Conservation (phyloP, 2,888 invertebrate species). For the Pandemis cinnamomeana region DNA sequence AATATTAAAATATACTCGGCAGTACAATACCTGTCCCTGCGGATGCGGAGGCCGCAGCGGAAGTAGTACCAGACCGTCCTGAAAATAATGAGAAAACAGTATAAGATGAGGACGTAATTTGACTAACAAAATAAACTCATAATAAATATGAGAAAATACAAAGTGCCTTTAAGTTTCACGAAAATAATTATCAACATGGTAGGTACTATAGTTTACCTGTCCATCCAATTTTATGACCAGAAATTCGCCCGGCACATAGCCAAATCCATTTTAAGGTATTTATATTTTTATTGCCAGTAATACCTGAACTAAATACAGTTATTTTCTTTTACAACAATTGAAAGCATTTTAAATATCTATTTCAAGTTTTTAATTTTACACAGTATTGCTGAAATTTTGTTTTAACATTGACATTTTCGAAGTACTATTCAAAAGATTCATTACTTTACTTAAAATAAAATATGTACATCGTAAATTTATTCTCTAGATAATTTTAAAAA, state of each 20-base stretch:
- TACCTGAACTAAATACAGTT: too few species aligned
- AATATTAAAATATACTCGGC: neutral
- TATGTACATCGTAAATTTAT: too few species aligned
- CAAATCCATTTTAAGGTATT: neutral
- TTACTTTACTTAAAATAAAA: too few species aligned
- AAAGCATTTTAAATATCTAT: too few species aligned
- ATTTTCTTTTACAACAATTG: too few species aligned
- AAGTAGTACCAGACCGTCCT: neutral
- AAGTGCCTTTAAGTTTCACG: neutral
- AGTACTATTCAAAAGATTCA: too few species aligned
- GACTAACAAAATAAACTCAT: neutral
- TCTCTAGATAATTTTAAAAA: too few species aligned
- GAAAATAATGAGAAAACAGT: neutral
- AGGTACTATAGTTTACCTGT: neutral
- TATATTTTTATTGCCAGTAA: too few species aligned
- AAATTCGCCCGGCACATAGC: neutral
- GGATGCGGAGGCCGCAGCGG: neutral
- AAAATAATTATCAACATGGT: neutral
- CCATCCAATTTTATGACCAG: neutral
- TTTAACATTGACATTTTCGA: too few species aligned
- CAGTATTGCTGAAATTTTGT: too few species aligned
- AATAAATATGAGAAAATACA: neutral
- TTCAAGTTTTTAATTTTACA: too few species aligned
- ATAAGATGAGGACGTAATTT: neutral
- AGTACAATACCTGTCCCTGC: neutral